Conservation (phyloP, 2,888 invertebrate genomes). For the Chymomyza fuscimana region DNA sequence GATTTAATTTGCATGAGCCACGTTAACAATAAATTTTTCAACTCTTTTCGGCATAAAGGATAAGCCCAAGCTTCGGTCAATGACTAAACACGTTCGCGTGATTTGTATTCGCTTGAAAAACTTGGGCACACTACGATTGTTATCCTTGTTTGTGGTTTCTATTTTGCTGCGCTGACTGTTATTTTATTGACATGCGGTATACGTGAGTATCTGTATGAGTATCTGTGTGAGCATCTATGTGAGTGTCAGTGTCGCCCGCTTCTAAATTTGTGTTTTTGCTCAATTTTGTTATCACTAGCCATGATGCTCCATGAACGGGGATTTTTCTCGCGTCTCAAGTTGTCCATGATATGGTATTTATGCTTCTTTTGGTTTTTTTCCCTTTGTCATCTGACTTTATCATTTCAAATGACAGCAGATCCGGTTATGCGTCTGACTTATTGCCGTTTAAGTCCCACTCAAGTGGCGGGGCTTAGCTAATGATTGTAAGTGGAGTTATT, state of each 20-base stretch:
- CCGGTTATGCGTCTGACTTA: slow-evolving; percentile 39
- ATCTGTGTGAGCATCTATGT: slow-evolving; percentile 24
- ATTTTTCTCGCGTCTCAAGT: slow-evolving; percentile 42
- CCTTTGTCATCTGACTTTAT: slow-evolving; percentile 59
- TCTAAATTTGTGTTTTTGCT: neutral
- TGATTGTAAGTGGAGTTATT: slow-evolving; percentile 53
- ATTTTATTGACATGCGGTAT: slow-evolving; percentile 51
- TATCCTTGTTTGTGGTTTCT: slow-evolving; percentile 39
- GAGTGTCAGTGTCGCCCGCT: neutral
- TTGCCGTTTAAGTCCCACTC: slow-evolving; percentile 32
- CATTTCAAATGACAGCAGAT: slow-evolving; percentile 58
- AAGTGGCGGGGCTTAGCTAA: slow-evolving; percentile 47
- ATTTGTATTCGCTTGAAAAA: slow-evolving; percentile 47
- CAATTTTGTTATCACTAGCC: neutral
- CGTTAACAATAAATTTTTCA: slow-evolving; percentile 57
- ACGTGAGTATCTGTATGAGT: slow-evolving; percentile 22
- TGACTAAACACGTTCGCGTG: slow-evolving; percentile 53
- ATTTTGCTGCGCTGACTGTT: slow-evolving; percentile 16
- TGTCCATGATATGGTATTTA: slow-evolving; percentile 24
- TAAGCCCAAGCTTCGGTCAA: slow-evolving; percentile 8
- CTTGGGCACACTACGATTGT: slow-evolving; percentile 38
- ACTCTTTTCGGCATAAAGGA: slow-evolving; percentile 22
- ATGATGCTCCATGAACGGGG: slow-evolving; percentile 3
- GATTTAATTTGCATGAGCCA: slow-evolving; percentile 58
- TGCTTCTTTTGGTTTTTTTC: slow-evolving; percentile 45